Base-by-base conservation (phyloP, 2,888 invertebrate species). In the Calameuta idolon region DNA sequence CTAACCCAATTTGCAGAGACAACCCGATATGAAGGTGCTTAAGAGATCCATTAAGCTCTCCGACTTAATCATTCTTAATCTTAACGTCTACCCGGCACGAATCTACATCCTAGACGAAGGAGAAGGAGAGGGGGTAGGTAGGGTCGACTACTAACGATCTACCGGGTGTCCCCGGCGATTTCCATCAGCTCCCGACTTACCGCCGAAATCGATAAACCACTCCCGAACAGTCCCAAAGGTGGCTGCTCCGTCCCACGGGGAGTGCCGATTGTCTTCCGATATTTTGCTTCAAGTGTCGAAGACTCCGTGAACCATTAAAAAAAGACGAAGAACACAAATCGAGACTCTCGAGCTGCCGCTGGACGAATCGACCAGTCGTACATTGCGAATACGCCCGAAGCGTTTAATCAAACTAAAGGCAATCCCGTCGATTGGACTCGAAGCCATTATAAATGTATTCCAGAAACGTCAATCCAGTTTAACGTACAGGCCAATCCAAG, bases 1-100 rank as follows among this genome's bases (percentile, higher is more conserved):
- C 80, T 83, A 85, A 85, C 80, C 79, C 79, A 81, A 85, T 85
- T 84, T 84, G 76, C 78, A 75, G 77, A 81, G 83, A 81, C 82
- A 80, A 80, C 79, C 77, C 77, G 69, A 78, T 76, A 75, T 34
- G 82, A 77, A 80, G 81, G 75, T 78, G 75, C 79, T 81, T 81
- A 79, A 81, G 80, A 83, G 83, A 86, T 85, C 85, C 87, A 87
- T 88, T 87, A 87, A 86, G 83, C 83, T 81, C 79, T 83, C 82
- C 79, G 82, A 78, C 81, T 85, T 82, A 81, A 86, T 85, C 83
- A 83, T 81, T 83, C 76, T 71, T 76, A 79, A 77, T 77, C 75
- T 37, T 37, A 77, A 77, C 69, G 69, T 69, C 75, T 75, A 71
- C n/a, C 31, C 12, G 31, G 71, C 71, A 34, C 71, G 71, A 55